phyloP scores from a whole-genome alignment of 2,797 vertebrate genomes.

The Peromyscus eremicus region DNA sequence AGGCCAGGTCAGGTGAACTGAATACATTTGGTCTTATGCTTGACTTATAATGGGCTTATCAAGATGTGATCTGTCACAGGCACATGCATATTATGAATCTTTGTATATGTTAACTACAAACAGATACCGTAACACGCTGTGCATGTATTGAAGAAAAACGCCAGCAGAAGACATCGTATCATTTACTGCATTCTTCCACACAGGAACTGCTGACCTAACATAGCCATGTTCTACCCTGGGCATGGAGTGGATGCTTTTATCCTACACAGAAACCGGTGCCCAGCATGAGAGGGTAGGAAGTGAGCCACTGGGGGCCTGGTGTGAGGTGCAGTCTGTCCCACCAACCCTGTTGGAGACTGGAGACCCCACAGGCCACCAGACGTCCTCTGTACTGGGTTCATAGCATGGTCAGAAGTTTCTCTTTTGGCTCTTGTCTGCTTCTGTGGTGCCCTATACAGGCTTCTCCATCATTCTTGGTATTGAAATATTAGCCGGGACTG shows the following conservation, averaged over 20 bases:
- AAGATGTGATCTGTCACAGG: not conserved
- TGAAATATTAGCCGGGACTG: not conserved
- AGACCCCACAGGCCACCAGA: not conserved
- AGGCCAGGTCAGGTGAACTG: no score
- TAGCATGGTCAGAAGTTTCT: not conserved
- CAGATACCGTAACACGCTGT: not conserved
- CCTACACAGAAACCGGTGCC: fast-evolving
- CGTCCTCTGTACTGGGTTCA: not conserved
- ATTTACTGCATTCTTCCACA: not conserved
- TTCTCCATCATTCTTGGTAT: not conserved
- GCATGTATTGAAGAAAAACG: not conserved
- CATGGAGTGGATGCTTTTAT: no score
- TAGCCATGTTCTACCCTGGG: not conserved
- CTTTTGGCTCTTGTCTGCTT: not conserved
- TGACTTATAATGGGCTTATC: no score
- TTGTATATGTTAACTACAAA: not conserved
- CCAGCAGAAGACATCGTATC: no score
- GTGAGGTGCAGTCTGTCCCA: not conserved
- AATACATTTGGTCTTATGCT: not conserved
- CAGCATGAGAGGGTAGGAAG: not conserved
- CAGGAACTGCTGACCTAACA: not conserved
- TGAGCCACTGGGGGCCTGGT: no score
- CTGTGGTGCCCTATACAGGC: not conserved
- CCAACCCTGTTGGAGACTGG: not conserved
- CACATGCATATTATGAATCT: not conserved